Evolutionary conservation across 2,888 invertebrate genomes (phyloP), one percentile per base, ranked within the genome.

Genomic region (Euspilapteryx auroguttella): DNA sequence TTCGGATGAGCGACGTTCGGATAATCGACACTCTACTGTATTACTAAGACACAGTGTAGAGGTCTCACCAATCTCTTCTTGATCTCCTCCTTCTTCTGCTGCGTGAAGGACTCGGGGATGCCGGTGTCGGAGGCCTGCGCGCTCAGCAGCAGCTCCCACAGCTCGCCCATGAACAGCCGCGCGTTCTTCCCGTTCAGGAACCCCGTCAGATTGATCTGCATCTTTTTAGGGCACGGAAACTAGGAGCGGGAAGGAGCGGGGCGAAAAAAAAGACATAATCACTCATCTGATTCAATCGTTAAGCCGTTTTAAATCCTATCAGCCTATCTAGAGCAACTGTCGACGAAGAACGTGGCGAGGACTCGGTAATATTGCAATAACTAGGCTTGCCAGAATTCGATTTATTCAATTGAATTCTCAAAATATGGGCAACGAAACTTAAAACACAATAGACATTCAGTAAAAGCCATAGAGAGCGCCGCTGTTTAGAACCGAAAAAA

Each of bases 121-220:
- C 99, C 99, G 38, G 87, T 90, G 24, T 92, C 90, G 41, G 93
- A 93, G 28, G 95, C 92, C 65, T 96, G 96, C 2, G 98, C 99
- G 30, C 95, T 96, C 34, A 95, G 80, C 40, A 99, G 75, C 41
- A 97, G 71, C 37, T 91, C 89, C 99, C 99, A 99, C 29, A 99
- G 78, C 63, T 99, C 98, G 3, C 90, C 90, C 91, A 98, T 95
- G 66, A 99, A 99, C 44, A 92, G 87, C 22, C 98, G 82, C 11
- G 99, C 96, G 69, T 97, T 95, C 64, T 94, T 94, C 8, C 96
- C 96, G 57, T 99, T 98, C 36, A 99, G 79, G 68, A 99, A 99
- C 25, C 99, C 99, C 25, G 99, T 99, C 65, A 99, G 79, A 75
- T 99, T 99, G 54, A 99, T 99, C 83, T 99, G 98, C 88, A 99